Evolutionary conservation across 2,797 vertebrate genomes (phyloP).

Genomic region (Clarias pachynema): DNA sequence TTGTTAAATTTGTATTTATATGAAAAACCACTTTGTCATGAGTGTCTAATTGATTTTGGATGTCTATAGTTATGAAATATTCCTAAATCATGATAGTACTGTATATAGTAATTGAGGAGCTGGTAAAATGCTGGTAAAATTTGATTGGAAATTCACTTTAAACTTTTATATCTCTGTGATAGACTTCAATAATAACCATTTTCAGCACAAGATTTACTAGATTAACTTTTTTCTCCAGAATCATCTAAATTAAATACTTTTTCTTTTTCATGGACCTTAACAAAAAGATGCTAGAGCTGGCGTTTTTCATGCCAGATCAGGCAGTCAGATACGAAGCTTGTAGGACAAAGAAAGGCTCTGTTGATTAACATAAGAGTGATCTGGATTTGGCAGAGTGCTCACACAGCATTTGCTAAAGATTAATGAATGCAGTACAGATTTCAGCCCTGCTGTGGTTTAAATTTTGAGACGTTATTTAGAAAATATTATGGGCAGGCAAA

Average conservation of each 20-base stretch:
- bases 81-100: background rate
- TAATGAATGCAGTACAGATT: background rate
- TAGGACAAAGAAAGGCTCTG: background rate
- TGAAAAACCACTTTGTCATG: background rate
- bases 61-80: background rate
- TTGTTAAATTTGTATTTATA: too few species aligned
- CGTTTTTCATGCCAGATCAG: background rate
- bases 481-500: background rate
- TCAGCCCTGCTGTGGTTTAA: background rate
- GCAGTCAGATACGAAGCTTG: background rate
- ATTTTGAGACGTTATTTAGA: background rate
- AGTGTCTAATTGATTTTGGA: background rate
- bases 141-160: background rate
- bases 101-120: background rate
- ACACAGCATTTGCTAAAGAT: background rate
- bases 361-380: background rate
- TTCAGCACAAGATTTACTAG: background rate
- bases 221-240: background rate
- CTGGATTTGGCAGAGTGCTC: background rate
- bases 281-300: background rate
- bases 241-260: background rate
- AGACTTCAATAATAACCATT: background rate
- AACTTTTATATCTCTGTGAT: background rate
- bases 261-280: background rate
- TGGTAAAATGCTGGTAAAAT: background rate